Evolutionary conservation across 2,113 vertebrate genomes (phyloP), one percentile per base, ranked within the genome.

Genomic region (Ailurus styani): DNA sequence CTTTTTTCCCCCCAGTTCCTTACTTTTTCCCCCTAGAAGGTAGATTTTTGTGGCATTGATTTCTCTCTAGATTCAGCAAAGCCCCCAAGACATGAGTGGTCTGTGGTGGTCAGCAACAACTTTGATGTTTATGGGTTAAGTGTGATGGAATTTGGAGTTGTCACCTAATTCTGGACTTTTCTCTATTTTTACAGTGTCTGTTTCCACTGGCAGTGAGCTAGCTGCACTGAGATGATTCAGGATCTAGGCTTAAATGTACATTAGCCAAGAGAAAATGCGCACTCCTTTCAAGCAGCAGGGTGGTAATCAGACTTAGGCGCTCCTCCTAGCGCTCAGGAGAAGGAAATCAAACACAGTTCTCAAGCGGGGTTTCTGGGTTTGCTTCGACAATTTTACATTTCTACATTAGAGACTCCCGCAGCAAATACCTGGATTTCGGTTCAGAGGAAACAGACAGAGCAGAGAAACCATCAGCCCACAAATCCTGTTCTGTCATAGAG

Each of bases 261-360:
- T 45, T 27, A 34, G 20, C 18, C 40, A n/a, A 21, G 42, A 72
- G 40, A 34, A 88, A 10, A 40, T 0, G 11, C 84, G 78, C 12
- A 25, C n/a, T 50, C 3, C 27, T 82, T 84, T 81, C 85, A 86
- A 83, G 93, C 93, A 96, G 96, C 57, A 97, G 96, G 91, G 37
- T 86, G 93, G 78, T 82, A 27, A 95, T 47, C 31, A 94, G 93
- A 83, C 15, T 45, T 94, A 79, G 91, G 90, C 55, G 42, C 90
- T 92, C 94, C 60, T 88, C 14, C 42, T 18, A 81, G 64, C 37
- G 66, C 25, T 47, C 95, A 45, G 88, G 75, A 81, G 13, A 57
- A 54, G 13, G 45, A 81, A 60, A 83, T 50, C 7, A 86, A 97
- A 70, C 81, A 81, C 68, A 54, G 42, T 89, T 90, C 97, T 90